Conservation (phyloP, 2,888 invertebrate species). For the Lacanobia wlatinum region DNA sequence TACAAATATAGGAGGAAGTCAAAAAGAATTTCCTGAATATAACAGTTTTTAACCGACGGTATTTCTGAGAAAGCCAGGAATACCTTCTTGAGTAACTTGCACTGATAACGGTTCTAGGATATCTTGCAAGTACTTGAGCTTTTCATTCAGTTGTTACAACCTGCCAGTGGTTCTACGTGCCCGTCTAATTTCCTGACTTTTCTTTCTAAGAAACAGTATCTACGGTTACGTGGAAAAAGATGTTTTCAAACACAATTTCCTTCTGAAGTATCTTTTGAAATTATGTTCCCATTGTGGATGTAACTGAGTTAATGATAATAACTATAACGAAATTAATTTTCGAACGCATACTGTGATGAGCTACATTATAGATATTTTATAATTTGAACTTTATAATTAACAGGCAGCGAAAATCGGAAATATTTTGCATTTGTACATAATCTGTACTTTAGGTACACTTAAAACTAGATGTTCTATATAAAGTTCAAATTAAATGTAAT, state of each 20-base stretch:
- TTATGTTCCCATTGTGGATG: not conserved
- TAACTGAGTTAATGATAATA: not conserved
- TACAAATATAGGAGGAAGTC: not conserved
- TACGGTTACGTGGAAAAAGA: not conserved
- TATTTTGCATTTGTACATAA: not conserved
- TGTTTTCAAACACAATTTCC: not conserved
- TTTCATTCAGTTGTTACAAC: conserved; percentile 31
- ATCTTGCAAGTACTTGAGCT: conserved; percentile 36
- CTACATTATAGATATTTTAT: not conserved
- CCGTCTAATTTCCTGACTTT: not conserved
- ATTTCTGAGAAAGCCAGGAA: conserved; percentile 22
- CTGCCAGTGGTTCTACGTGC: conserved; percentile 14
- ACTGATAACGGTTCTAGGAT: conserved; percentile 30
- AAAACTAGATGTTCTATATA: not conserved
- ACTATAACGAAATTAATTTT: not conserved
- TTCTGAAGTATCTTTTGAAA: not conserved
- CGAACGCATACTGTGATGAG: not conserved
- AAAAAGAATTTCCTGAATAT: not conserved
- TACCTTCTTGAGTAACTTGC: conserved; percentile 12
- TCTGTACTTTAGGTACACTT: too few relatives aligned
- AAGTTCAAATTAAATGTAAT: not conserved
- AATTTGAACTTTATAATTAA: not conserved
- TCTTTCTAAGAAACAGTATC: not conserved
- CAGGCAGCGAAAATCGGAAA: not conserved
- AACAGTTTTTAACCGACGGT: not conserved